These are phyloP conservation scores for Microplitis demolitor DNA, from an alignment of 1,140 invertebrate genomes.

Conservation along the genomic window DNA sequence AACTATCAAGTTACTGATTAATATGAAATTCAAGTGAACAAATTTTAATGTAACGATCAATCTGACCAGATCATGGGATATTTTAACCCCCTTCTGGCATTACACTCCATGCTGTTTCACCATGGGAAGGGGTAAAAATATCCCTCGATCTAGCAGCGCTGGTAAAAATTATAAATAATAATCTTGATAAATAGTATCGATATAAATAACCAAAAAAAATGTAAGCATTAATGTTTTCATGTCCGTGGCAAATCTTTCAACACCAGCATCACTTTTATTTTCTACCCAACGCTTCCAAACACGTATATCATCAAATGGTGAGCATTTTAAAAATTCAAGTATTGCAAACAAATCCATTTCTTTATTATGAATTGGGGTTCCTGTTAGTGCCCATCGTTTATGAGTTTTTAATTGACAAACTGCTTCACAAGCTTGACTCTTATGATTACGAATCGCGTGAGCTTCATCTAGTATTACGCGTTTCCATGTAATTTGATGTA, in stretches of 20 bases:
- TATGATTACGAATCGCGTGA: slow-evolving; percentile 88
- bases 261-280: slow-evolving; percentile 74
- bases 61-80: no score
- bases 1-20: no score
- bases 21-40: no score
- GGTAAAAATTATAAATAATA: no score
- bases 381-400: slow-evolving; percentile 86
- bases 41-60: no score
- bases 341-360: slow-evolving; percentile 87
- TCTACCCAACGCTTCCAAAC: slow-evolving; percentile 73
- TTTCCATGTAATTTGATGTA: slow-evolving; percentile 73
- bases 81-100: no score
- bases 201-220: no score
- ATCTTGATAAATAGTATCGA: no score
- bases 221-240: slow-evolving; percentile 82
- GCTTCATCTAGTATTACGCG: slow-evolving; percentile 93
- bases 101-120: no score
- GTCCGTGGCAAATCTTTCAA: slow-evolving; percentile 75
- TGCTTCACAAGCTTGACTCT: slow-evolving; percentile 73
- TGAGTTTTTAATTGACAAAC: slow-evolving; percentile 69
- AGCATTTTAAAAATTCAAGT: slow-evolving; percentile 81
- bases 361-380: slow-evolving; percentile 95
- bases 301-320: slow-evolving; percentile 82
- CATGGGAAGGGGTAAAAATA: no score
- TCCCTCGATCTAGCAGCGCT: no score